phyloP scores from a whole-genome alignment of 1,140 invertebrate species.

The Vollenhovia emeryi region DNA sequence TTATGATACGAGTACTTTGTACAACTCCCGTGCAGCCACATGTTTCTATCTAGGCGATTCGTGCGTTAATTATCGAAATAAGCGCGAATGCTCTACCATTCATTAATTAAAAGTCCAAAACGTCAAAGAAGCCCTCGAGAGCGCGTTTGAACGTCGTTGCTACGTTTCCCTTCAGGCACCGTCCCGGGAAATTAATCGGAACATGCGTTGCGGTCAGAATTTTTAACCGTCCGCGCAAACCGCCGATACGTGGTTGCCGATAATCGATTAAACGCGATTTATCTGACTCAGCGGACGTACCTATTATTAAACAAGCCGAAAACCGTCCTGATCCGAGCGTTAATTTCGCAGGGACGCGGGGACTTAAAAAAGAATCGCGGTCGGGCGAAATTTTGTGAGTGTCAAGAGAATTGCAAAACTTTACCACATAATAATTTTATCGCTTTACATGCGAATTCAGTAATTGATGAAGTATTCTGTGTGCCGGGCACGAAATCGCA shows the following conservation, averaged over 20 bases:
- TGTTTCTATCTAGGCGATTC: background rate
- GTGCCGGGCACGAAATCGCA: background rate
- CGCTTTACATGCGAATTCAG: background rate
- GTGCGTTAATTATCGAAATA: background rate
- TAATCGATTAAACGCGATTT: constrained; percentile 50
- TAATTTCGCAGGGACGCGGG: background rate
- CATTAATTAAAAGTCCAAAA: constrained; percentile 43
- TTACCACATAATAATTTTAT: background rate
- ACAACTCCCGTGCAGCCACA: background rate
- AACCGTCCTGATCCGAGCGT: background rate
- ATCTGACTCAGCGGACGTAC: constrained; percentile 5
- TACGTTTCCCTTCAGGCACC: background rate
- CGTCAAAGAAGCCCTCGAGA: background rate
- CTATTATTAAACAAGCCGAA: constrained; percentile 44
- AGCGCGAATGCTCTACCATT: background rate
- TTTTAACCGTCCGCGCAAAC: constrained; percentile 41
- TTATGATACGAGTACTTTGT: background rate
- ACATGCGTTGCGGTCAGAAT: constrained; percentile 30
- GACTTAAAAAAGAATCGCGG: background rate
- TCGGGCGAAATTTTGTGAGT: constrained; percentile 27
- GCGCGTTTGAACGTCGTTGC: background rate
- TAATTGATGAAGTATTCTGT: background rate
- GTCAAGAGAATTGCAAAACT: background rate
- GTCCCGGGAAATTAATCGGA: constrained; percentile 39
- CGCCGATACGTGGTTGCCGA: constrained; percentile 32